Base-by-base conservation (phyloP, 2,888 invertebrate species). In the Allacma fusca region DNA sequence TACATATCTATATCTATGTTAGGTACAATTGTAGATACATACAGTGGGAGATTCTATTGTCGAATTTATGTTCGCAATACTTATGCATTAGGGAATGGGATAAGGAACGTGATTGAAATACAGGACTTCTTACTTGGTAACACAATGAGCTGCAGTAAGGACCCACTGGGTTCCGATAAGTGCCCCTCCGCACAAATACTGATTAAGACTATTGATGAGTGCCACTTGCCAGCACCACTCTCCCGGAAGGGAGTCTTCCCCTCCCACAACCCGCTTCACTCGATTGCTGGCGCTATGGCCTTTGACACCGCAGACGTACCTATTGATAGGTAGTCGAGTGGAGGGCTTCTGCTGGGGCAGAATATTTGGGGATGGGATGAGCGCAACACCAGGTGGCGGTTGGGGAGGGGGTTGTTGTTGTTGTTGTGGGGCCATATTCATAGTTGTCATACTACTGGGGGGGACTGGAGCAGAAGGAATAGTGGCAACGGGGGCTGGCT, bases 181-280 rank as follows among this genome's bases (percentile, higher is more conserved):
- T 1, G 96, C 96, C 23, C 95, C 96, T 7, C 96, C 96, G 86
- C 96, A 96, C 62, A 96, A 89, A 87, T 96, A 96, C 87, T 96
- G 96, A 88, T 96, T 96, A 78, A 95, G 89, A 0, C 95, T 94
- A 88, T 96, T 96, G 86, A 96, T 96, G 82, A 96, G 89, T 0
- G 96, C 96, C 81, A 94, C 94, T 88, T 95, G 95, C 96, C 96
- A 96, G 87, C 96, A 96, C 95, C 96, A 96, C 89, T 96, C 96
- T 67, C 94, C 95, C 78, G 95, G 92, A 84, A 92, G 92, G 1
- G 96, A 94, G 86, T 96, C 96, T 87, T 93, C 94, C 19, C 96
- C 96, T 16, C 96, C 96, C 81, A 96, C 95, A 79, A 96, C 95
- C 24, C 91, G 87, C 68, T 82, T 81, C 44, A 87, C 89, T 0